Conservation (phyloP, 2,888 invertebrate species). For the Prenolepis imparis region DNA sequence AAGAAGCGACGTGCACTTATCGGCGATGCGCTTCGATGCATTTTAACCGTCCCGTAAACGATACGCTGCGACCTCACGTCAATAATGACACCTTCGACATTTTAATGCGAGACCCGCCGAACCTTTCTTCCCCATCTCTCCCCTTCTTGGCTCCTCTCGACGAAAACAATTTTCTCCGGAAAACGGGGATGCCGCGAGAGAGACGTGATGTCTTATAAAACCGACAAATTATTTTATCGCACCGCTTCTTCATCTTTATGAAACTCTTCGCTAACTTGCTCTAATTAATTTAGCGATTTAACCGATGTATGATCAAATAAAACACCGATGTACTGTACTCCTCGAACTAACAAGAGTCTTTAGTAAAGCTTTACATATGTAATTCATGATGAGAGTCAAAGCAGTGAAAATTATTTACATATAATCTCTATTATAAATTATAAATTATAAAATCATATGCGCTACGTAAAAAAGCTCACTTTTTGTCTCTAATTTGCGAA, state of each 20-base stretch:
- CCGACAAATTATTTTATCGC: conserved; percentile 45
- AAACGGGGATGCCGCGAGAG: background rate
- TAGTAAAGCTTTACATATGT: background rate
- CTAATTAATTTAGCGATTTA: background rate
- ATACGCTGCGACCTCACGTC: conserved; percentile 13
- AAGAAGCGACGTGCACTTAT: conserved; percentile 28
- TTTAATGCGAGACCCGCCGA: conserved; percentile 29
- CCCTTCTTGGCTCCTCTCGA: background rate
- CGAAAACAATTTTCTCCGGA: conserved; percentile 17
- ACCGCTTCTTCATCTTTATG: background rate
- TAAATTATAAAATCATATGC: background rate
- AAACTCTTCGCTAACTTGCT: background rate
- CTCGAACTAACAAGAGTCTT: background rate
- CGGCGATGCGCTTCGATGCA: conserved; percentile 34
- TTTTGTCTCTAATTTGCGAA: background rate
- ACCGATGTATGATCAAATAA: background rate
- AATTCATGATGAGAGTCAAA: background rate
- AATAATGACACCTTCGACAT: conserved; percentile 24
- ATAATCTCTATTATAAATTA: background rate
- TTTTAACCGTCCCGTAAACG: conserved; percentile 18
- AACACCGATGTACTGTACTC: background rate
- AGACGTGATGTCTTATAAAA: conserved; percentile 30
- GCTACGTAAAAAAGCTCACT: background rate
- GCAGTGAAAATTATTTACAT: background rate
- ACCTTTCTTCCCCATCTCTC: background rate